Percentiles rank a stretch among this genome's conserved stretches.
Evolutionary conservation across 53 echinoderm and acorn worm species (phyloP).

Genomic region (Paracentrotus lividus): DNA sequence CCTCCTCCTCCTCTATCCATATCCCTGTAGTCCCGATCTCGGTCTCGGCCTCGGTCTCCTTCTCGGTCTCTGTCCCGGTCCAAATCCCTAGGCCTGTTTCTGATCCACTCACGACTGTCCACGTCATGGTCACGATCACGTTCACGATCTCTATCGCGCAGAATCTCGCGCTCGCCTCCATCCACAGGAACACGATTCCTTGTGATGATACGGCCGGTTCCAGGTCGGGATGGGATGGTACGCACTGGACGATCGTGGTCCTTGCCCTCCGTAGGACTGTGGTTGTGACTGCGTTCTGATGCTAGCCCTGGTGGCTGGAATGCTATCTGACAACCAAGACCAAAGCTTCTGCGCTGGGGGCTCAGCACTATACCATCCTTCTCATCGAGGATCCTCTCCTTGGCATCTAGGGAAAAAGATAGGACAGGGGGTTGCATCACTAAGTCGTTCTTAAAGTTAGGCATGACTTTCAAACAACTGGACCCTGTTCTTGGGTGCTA

Average conservation of each 20-base stretch:
- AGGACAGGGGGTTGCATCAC: no score
- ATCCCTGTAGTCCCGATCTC: constrained; percentile 69
- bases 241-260: constrained; percentile 73
- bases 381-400: constrained; percentile 92
- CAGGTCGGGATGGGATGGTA: constrained; percentile 77
- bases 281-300: constrained; percentile 70
- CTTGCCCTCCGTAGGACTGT: constrained; percentile 69
- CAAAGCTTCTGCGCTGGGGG: constrained; percentile 98
- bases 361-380: constrained; percentile 97
- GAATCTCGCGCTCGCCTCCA: constrained; percentile 50
- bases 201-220: constrained; percentile 88
- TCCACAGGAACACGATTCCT: constrained; percentile 67
- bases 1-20: constrained; percentile 56
- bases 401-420: constrained; percentile 78
- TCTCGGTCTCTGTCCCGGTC: constrained; percentile 71
- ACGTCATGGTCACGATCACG: constrained; percentile 56
- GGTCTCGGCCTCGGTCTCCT: constrained; percentile 55
- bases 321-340: constrained; percentile 93
- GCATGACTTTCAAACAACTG: no score
- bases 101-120: constrained; percentile 67
- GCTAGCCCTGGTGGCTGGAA: constrained; percentile 60
- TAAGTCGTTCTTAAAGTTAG: no score
- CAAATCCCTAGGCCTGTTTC: constrained; percentile 59
- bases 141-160: constrained; percentile 66
- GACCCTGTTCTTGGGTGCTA: no score